Percentiles rank a stretch among this genome's conserved stretches.
These are phyloP conservation scores for Ophiodon elongatus DNA, from an alignment of 2,113 vertebrate species.

Conservation along the genomic window DNA sequence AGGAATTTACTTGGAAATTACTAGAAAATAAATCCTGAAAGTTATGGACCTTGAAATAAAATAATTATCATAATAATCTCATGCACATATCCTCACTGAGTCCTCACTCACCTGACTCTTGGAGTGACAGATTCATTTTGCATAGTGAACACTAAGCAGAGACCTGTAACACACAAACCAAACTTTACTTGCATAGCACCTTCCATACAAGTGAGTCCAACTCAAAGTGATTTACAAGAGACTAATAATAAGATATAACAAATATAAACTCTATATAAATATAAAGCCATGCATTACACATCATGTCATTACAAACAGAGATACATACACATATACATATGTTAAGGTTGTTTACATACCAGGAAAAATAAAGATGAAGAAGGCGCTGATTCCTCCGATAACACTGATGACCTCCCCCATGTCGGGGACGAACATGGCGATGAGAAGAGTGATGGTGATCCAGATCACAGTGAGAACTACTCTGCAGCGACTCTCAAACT, in stretches of 20 bases:
- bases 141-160: conserved; percentile 90
- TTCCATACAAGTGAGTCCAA: neutral
- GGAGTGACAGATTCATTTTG: conserved; percentile 78
- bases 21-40: neutral
- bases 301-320: neutral
- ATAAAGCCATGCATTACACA: neutral
- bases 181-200: neutral
- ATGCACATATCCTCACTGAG: neutral
- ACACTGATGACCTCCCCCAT: conserved; percentile 91
- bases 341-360: conserved; percentile 78
- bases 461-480: conserved; percentile 87
- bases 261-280: neutral
- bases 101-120: conserved; percentile 85
- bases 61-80: neutral
- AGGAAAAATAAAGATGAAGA: conserved; percentile 98
- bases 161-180: conserved; percentile 81
- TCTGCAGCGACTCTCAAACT: conserved; percentile 79
- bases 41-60: neutral
- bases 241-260: neutral
- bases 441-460: conserved; percentile 87
- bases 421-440: conserved; percentile 91
- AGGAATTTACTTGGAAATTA: neutral
- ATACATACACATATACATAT: neutral
- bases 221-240: neutral
- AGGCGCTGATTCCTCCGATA: conserved; percentile 93